Evolutionary conservation across 2,113 vertebrate genomes (phyloP), one percentile per base, ranked within the genome.

Genomic region (Anseranas semipalmata): DNA sequence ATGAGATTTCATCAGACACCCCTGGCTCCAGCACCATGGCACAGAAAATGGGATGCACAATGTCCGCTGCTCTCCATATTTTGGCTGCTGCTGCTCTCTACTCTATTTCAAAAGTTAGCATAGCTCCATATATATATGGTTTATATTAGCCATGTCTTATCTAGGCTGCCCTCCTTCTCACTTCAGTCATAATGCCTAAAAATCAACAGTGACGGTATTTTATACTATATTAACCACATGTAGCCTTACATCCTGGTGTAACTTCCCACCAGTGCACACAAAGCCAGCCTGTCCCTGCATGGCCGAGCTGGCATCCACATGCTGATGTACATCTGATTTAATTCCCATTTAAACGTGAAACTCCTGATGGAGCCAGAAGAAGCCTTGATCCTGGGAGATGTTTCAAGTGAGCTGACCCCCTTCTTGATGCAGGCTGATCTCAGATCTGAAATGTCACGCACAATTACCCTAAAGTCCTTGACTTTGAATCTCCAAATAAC

Each of bases 271-370:
- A 75, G 59, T 0, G 2, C 43, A 52, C 43, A 82, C 0, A 7
- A 95, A 87, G 48, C 52, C 68, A 83, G 35, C 46, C 33, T 62
- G 63, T 67, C 46, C 59, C 76, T 74, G 39, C 56, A 88, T 0
- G 3, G 78, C 78, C 76, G 35, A 90, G 71, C 66, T 93, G 82
- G 74, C 78, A 94, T 48, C 74, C 82, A 89, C 50, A 74, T 21
- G 41, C 59, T 91, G 75, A 83, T 80, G 59, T n/a, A 55, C 27
- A 83, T 73, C 73, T 88, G 81, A 93, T 7, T 77, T 77, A 96
- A 95, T 27, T 66, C 89, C 85, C 75, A 66, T 87, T 94, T 95
- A 89, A 93, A 94, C 35, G 35, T 62, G 85, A 89, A 89, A 85
- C 27, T 82, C 78, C 85, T 50, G 68, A 84, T 21, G 41, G 10